phyloP scores from a whole-genome alignment of 2,113 vertebrate genomes.

The Ceyx melanurus region DNA sequence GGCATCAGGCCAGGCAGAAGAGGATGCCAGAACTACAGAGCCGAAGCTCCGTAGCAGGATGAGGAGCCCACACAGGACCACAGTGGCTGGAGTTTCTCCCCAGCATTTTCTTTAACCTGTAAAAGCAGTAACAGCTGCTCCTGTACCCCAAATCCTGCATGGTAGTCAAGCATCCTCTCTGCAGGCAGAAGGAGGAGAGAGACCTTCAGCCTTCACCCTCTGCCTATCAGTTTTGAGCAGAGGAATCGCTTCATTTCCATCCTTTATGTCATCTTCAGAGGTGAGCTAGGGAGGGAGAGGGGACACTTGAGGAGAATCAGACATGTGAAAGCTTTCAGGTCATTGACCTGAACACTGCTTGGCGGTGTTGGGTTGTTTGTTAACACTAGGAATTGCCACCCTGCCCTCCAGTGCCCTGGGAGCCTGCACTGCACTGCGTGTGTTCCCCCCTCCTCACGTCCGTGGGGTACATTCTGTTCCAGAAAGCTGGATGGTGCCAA shows the following conservation, averaged over 20 bases:
- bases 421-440: background rate
- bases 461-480: background rate
- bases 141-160: background rate
- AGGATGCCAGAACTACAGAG: background rate
- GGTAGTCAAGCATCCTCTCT: background rate
- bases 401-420: fast-evolving
- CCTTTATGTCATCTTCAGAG: background rate
- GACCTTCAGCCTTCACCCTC: background rate
- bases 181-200: background rate
- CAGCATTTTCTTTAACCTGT: background rate
- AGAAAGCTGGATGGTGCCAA: background rate
- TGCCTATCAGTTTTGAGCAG: background rate
- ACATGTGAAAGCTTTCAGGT: background rate
- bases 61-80: background rate
- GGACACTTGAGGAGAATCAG: background rate
- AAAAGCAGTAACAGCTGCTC: fast-evolving
- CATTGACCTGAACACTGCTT: fast-evolving
- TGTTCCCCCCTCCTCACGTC: background rate
- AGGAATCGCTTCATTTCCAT: background rate
- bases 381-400: fast-evolving
- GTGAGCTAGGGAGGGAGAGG: background rate
- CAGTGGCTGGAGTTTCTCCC: background rate
- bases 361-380: background rate
- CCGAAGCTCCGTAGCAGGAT: fast-evolving
- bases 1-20: conserved; percentile 14